phyloP scores from a whole-genome alignment of 2,888 invertebrate species.

The Stratiomys singularior region DNA sequence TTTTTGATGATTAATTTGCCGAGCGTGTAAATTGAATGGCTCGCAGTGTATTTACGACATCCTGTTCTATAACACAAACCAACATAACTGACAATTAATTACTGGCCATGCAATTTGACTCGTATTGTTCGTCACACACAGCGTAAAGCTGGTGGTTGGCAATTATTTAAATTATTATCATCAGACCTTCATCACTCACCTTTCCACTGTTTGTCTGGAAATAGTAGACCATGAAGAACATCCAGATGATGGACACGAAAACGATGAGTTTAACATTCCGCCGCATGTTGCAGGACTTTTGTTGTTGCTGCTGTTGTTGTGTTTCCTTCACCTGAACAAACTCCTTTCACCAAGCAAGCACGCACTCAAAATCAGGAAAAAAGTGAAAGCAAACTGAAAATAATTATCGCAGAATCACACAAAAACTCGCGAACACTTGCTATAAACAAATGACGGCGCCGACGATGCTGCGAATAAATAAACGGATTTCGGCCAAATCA shows the following conservation, averaged over 20 bases:
- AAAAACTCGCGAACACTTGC: conserved; percentile 22
- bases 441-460: neutral
- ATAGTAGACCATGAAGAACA: conserved; percentile 65
- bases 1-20: no score
- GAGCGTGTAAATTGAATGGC: no score
- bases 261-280: conserved; percentile 64
- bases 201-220: conserved; percentile 64
- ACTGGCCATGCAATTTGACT: no score
- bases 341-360: neutral
- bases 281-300: conserved; percentile 58
- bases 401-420: conserved; percentile 8
- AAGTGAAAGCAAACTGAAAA: conserved; percentile 15
- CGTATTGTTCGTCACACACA: no score
- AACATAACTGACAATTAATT: no score
- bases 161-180: no score
- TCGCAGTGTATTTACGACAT: no score
- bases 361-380: neutral
- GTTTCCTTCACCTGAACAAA: conserved; percentile 16
- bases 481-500: neutral
- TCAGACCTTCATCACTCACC: conserved; percentile 61
- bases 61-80: no score
- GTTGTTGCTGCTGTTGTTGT: neutral
- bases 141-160: no score
- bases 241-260: conserved; percentile 65
- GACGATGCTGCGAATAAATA: conserved; percentile 19